Conservation (phyloP, 2,888 invertebrate species). For the Volucella zonaria region DNA sequence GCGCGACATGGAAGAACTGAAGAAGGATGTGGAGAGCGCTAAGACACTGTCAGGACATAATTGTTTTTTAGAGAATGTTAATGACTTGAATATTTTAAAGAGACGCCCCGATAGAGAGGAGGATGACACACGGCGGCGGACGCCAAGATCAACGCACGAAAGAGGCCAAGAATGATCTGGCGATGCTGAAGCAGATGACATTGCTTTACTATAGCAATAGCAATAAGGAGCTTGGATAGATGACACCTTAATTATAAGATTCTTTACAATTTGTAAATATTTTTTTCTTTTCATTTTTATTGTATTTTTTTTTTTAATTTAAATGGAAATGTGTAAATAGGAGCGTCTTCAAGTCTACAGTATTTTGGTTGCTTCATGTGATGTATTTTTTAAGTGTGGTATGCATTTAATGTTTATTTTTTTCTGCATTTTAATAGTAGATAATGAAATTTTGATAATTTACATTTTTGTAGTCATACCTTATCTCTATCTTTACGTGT, state of each 20-base stretch:
- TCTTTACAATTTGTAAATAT: constrained; percentile 31
- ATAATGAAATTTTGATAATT: constrained; percentile 28
- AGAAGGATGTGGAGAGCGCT: constrained; percentile 97
- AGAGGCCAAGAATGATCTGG: constrained; percentile 80
- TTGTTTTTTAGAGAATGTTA: constrained; percentile 95
- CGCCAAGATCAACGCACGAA: constrained; percentile 74
- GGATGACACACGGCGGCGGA: constrained; percentile 69
- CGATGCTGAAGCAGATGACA: constrained; percentile 81
- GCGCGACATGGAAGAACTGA: constrained; percentile 97
- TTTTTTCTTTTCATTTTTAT: constrained; percentile 3
- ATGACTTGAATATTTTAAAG: constrained; percentile 94
- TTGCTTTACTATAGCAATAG: constrained; percentile 79
- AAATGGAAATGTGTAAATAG: constrained; percentile 39
- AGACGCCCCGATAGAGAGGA: constrained; percentile 88
- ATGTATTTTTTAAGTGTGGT: constrained; percentile 48
- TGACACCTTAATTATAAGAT: background rate
- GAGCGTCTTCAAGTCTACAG: background rate
- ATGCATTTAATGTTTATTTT: constrained; percentile 8
- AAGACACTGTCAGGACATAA: constrained; percentile 94
- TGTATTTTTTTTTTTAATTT: background rate
- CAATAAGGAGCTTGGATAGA: constrained; percentile 63
- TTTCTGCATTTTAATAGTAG: constrained; percentile 2
- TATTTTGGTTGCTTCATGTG: constrained; percentile 30
- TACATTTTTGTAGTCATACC: constrained; percentile 44
- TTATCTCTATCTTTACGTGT: background rate